Conservation (phyloP, 2,113 vertebrate genomes). For the Asarcornis scutulata region DNA sequence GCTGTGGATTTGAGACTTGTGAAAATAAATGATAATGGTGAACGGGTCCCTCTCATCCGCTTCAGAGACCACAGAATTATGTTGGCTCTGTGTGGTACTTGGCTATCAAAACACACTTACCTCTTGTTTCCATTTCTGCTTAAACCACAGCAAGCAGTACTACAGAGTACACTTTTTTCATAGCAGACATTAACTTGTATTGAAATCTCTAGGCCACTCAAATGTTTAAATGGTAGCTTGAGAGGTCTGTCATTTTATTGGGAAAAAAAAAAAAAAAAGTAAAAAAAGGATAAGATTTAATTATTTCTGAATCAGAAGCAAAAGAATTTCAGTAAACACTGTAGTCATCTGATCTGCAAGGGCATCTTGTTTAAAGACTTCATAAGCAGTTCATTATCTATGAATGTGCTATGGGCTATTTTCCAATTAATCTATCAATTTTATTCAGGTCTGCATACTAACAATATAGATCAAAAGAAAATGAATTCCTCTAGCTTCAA, state of each 20-base stretch:
- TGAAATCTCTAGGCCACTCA: not conserved
- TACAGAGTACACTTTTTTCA: not conserved
- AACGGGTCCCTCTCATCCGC: not conserved
- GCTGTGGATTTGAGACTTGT: not conserved
- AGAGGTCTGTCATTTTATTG: slow-evolving; percentile 19
- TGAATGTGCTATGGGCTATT: not conserved
- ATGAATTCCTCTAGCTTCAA: not conserved
- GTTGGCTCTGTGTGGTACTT: not conserved
- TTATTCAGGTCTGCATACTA: not conserved
- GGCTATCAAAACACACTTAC: not conserved
- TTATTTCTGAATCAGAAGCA: not conserved
- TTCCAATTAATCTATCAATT: slow-evolving; percentile 29
- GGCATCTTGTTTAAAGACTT: not conserved
- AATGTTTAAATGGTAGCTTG: not conserved
- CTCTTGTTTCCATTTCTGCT: slow-evolving; percentile 25
- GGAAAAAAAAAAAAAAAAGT: not conserved
- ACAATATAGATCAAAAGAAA: slow-evolving; percentile 39
- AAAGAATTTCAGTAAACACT: not conserved
- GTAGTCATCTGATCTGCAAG: not conserved
- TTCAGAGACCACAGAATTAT: not conserved
- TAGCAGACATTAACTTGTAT: slow-evolving; percentile 26
- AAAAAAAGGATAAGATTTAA: not conserved
- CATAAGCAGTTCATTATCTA: slow-evolving; percentile 1
- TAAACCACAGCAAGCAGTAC: slow-evolving; percentile 22
- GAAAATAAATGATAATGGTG: not conserved